phyloP scores from a whole-genome alignment of 2,888 invertebrate species.

The Eudemis profundana region DNA sequence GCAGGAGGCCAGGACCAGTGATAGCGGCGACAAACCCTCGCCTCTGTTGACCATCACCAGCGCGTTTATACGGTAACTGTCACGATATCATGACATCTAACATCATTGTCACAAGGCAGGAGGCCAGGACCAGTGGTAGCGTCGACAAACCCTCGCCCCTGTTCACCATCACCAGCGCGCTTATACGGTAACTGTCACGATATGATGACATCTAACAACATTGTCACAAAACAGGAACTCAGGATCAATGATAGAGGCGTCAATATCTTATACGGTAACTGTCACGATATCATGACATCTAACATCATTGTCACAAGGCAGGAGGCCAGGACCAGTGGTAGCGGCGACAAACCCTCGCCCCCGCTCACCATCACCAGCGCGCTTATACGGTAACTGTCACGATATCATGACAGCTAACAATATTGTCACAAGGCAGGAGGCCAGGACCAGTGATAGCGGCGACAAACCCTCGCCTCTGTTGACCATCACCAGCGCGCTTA shows the following conservation, averaged over 20 bases:
- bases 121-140: constrained; percentile 74
- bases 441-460: no score
- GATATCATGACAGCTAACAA: not conserved
- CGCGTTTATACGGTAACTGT: constrained; percentile 74
- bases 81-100: not conserved
- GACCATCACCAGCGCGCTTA: no score
- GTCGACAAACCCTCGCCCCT: constrained; percentile 59
- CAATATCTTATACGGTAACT: no score
- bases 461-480: no score
- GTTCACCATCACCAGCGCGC: constrained; percentile 71
- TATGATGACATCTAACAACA: not conserved
- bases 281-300: no score
- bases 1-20: constrained; percentile 79
- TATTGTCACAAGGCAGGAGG: no score
- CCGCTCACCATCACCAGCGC: constrained; percentile 72
- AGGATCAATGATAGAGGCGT: no score
- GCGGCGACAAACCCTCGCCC: constrained; percentile 58
- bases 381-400: constrained; percentile 70
- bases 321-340: constrained; percentile 78
- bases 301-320: no score
- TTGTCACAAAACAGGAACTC: no score
- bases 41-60: constrained; percentile 71
- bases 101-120: constrained; percentile 65
- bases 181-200: constrained; percentile 70
- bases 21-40: constrained; percentile 59